Conservation (phyloP, 2,888 invertebrate species). For the Drosophila birchii region DNA sequence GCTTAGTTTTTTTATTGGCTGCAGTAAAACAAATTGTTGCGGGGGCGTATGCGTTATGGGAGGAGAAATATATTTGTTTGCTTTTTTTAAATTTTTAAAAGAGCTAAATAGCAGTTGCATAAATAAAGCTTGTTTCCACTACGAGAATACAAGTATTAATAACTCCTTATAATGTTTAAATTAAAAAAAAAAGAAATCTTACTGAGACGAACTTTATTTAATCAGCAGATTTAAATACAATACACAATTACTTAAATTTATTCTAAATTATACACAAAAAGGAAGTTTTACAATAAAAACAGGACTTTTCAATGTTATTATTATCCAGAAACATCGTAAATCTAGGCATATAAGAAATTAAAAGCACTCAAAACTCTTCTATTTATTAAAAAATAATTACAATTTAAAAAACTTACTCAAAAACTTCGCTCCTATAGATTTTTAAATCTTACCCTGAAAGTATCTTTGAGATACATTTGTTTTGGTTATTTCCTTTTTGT, state of each 20-base stretch:
- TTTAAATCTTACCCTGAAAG: neutral
- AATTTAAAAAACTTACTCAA: neutral
- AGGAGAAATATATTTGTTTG: constrained; percentile 1
- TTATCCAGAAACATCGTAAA: too few species aligned
- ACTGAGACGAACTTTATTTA: neutral
- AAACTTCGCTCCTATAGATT: neutral
- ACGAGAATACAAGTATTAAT: neutral
- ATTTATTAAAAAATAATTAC: too few species aligned
- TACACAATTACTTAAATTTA: neutral
- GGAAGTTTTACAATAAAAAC: too few species aligned
- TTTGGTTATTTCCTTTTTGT: constrained; percentile 7
- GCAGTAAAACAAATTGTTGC: constrained; percentile 46
- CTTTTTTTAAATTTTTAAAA: constrained; percentile 27
- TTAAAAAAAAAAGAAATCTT: too few species aligned
- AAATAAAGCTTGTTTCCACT: constrained; percentile 40
- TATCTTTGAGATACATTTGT: constrained; percentile 15
- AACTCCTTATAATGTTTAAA: too few species aligned
- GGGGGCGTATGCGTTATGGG: constrained; percentile 73
- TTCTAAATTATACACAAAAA: neutral
- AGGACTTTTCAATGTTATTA: too few species aligned
- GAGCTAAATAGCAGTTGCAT: constrained; percentile 56
- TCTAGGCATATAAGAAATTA: too few species aligned
- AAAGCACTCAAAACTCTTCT: too few species aligned
- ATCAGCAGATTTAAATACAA: neutral
- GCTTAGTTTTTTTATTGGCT: constrained; percentile 46